phyloP scores from a whole-genome alignment of 2,113 vertebrate genomes.

The Trichechus manatus region DNA sequence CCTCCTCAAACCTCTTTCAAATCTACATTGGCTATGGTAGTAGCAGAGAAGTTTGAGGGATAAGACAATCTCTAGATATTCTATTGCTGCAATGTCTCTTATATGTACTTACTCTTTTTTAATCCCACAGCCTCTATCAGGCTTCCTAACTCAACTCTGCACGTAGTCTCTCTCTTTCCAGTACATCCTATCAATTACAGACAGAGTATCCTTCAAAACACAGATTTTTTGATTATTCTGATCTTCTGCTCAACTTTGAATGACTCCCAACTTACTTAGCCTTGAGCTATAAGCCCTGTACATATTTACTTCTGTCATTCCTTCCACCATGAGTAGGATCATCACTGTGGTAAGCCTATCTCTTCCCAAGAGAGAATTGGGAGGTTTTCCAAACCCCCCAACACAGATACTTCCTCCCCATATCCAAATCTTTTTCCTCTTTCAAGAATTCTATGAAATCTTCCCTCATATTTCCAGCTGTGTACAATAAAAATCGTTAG shows the following conservation, averaged over 20 bases:
- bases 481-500: neutral
- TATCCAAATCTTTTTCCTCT: neutral
- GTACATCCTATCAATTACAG: neutral
- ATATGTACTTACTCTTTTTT: neutral
- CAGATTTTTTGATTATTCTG: neutral
- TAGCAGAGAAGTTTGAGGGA: neutral
- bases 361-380: neutral
- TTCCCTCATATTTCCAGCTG: neutral
- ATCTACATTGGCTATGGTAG: neutral
- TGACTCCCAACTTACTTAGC: neutral
- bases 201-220: neutral
- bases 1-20: neutral
- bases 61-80: neutral
- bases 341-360: neutral
- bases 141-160: neutral
- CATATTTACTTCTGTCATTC: neutral
- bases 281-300: neutral
- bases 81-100: neutral
- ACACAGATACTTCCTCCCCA: neutral
- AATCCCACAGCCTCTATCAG: neutral
- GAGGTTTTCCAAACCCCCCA: neutral
- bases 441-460: constrained; percentile 3
- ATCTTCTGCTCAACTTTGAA: neutral
- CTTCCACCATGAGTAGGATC: neutral
- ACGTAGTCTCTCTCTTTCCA: neutral